Evolutionary conservation across 2,113 vertebrate genomes (phyloP), one percentile per base, ranked within the genome.

Genomic region (Lepisosteus oculatus): DNA sequence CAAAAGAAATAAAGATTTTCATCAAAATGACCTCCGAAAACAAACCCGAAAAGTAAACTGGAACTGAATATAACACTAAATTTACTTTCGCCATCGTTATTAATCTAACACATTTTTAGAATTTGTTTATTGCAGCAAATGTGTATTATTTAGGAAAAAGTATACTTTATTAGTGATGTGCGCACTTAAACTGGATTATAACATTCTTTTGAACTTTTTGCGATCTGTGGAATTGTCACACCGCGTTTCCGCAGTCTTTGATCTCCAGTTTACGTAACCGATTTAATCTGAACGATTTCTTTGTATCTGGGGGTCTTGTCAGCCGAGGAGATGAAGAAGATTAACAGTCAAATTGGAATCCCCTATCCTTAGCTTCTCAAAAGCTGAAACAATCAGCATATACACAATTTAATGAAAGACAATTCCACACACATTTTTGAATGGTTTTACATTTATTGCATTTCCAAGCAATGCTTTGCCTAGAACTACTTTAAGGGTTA

Each of bases 201-300:
- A 68, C 76, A 54, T 74, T 55, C 78, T 81, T 78, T 89, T 86
- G 83, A 86, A 85, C 85, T 87, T 68, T 64, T 2, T 57, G 61
- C 72, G 82, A 84, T 83, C 78, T 80, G 83, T 15, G 73, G 75
- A 72, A 71, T 79, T 86, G 87, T 89, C 86, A 78, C 74, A 56
- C n/a, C 3, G 47, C 0, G 79, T 90, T 86, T 87, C 79, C 83
- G 78, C 71, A 44, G 83, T 75, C 88, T 90, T 91, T 91, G 87
- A 90, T 90, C 88, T 78, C 68, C n/a, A 55, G 65, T 62, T 42
- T 70, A 79, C 79, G 80, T 55, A 78, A 74, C 73, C 65, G 72
- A 64, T 71, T 72, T 77, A 72, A 74, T 75, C 69, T 72, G 55
- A 66, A 62, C 68, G 11, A 43, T 57, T 69, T 61, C 61, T 67